phyloP scores from a whole-genome alignment of 2,888 invertebrate species.

The Cantharis flavilabris region DNA sequence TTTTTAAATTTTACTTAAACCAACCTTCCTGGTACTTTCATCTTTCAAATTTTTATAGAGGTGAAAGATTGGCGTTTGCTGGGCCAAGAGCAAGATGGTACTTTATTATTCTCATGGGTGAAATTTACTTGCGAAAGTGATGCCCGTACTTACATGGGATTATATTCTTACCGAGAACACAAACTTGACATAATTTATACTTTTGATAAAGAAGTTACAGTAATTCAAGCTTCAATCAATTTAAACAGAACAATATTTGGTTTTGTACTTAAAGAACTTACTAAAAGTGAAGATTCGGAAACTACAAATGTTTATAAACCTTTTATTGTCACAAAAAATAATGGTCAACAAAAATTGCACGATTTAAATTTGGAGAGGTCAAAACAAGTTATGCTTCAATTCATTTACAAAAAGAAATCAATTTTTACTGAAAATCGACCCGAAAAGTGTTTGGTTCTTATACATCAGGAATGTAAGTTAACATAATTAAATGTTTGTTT shows the following conservation, averaged over 20 bases:
- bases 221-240: conserved; percentile 82
- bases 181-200: conserved; percentile 64
- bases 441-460: conserved; percentile 73
- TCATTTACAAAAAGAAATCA: conserved; percentile 66
- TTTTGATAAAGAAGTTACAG: conserved; percentile 66
- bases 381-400: conserved; percentile 80
- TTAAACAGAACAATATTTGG: conserved; percentile 68
- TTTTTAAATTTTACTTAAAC: conserved; percentile 33
- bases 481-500: not conserved
- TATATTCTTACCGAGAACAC: conserved; percentile 66
- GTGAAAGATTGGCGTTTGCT: conserved; percentile 79
- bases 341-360: conserved; percentile 33
- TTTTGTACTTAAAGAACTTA: conserved; percentile 67
- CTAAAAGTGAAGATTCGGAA: conserved; percentile 37
- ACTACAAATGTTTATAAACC: conserved; percentile 62
- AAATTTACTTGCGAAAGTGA: conserved; percentile 35
- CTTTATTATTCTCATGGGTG: conserved; percentile 72
- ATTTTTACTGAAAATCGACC: conserved; percentile 50
- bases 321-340: conserved; percentile 63
- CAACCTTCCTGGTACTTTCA: conserved; percentile 17
- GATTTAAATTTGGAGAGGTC: conserved; percentile 61
- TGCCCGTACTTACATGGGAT: conserved; percentile 59
- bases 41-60: conserved; percentile 42
- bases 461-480: conserved; percentile 77
- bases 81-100: conserved; percentile 80